phyloP scores from a whole-genome alignment of 92 coral and sea anemone genomes.

The Plumapathes pennacea region DNA sequence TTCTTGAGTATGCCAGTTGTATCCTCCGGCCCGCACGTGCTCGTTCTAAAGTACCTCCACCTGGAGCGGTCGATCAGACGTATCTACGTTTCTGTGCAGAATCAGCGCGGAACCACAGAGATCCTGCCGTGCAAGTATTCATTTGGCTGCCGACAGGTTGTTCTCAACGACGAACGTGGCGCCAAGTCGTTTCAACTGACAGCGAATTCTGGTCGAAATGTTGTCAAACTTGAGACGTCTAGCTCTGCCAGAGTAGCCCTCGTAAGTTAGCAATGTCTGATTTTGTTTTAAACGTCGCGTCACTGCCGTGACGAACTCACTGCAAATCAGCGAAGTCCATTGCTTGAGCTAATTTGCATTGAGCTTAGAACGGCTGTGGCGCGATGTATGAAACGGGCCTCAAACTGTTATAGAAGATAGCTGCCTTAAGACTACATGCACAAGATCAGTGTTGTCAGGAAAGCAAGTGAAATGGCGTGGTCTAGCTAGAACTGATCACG shows the following conservation, averaged over 20 bases:
- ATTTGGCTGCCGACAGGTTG: slow-evolving; percentile 83
- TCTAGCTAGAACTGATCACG: no score
- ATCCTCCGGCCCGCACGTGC: slow-evolving; percentile 52
- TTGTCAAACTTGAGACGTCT: slow-evolving; percentile 51
- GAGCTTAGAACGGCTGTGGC: no score
- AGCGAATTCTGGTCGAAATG: slow-evolving; percentile 26
- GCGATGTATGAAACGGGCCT: no score
- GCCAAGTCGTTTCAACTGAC: slow-evolving; percentile 34
- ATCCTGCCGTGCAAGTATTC: slow-evolving; percentile 76
- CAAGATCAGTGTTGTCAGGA: no score
- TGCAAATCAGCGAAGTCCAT: no score
- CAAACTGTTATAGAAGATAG: no score
- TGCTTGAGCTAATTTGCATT: no score
- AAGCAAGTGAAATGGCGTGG: no score
- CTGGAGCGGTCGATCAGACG: slow-evolving; percentile 54
- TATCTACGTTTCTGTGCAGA: slow-evolving; percentile 42
- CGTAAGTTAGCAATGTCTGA: slow-evolving; percentile 34
- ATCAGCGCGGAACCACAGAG: slow-evolving; percentile 59
- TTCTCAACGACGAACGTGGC: slow-evolving; percentile 32
- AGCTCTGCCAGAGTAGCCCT: slow-evolving; percentile 46
- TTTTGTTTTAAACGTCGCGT: no score
- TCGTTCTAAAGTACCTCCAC: slow-evolving; percentile 69
- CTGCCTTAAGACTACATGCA: no score
- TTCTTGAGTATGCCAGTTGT: no score
- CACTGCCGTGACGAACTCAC: no score